Evolutionary conservation across 2,888 invertebrate genomes (phyloP), one percentile per base, ranked within the genome.

Genomic region (Stramonita haemastoma): DNA sequence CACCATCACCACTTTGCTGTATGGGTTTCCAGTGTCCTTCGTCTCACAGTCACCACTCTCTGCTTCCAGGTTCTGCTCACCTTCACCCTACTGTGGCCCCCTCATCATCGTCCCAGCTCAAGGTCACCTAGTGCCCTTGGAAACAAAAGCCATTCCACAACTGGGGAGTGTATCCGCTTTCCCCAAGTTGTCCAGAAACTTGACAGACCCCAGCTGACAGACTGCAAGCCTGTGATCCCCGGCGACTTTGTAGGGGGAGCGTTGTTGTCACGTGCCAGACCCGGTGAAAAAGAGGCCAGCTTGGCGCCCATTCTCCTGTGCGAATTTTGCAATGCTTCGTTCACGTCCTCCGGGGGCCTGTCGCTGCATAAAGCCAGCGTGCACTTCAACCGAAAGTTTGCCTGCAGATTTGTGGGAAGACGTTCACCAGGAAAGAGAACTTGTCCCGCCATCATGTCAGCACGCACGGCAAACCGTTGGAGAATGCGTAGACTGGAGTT

Each of bases 311-410:
- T 86, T 86, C 57, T 86, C 6, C 66, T 86, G 66, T 86, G 86
- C 32, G 86, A 86, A 22, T 86, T 86, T 32, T 86, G 86, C 22
- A 57, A 66, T 15, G 86, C 86, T 8, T 86, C 86, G 0, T 86
- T 86, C 86, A 66, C 86, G 1, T 86, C 86, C 0, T 34, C 86
- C 1, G 86, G 86, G 22, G 86, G 86, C 17, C 86, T 86, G 66
- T 86, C 86, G 22, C 86, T 86, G 86, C 86, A 86, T 26, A 86
- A 86, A 29, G 60, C 60, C 66, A 86, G 32, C 29, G 66, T 86
- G 86, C 86, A 86, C 13, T 86, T 86, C 86, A 86, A 86, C 57
- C 32, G 86, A 15, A 66, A 60, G 66, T 86, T 86, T 34, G 86
- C 19, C 29, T 86, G 86, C 86, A 60, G 8, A 6, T 86, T 11